These are phyloP conservation scores for Aphelenchoides fujianensis DNA, from an alignment of 1,140 invertebrate species.

Conservation along the genomic window DNA sequence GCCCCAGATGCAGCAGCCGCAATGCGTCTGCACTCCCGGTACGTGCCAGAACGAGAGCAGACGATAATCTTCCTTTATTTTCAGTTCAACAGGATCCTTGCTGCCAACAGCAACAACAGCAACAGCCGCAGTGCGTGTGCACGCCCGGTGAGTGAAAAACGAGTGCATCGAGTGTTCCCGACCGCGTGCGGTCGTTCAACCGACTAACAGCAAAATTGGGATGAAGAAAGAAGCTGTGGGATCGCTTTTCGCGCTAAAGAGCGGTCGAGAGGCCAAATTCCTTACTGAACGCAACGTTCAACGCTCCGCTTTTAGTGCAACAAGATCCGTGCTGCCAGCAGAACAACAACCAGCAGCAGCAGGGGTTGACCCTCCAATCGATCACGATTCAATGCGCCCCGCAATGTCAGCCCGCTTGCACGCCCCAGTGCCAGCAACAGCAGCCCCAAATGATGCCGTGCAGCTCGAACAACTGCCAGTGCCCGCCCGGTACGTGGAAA, in stretches of 20 bases:
- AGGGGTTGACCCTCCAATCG: conserved; percentile 18
- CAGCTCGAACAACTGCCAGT: conserved; percentile 5
- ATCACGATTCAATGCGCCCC: conserved; percentile 24
- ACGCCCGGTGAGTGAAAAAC: background rate
- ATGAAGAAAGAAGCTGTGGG: background rate
- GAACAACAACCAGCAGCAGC: conserved; percentile 3
- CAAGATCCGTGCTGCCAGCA: conserved; percentile 17
- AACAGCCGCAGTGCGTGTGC: no score
- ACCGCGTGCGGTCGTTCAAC: no score
- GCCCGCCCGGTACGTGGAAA: background rate
- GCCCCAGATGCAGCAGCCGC: no score
- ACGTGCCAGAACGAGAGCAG: background rate
- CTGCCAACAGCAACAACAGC: conserved; percentile 8
- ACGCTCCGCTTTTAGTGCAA: background rate
- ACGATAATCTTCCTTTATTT: no score
- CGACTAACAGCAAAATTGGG: background rate
- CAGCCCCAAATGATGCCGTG: conserved; percentile 9
- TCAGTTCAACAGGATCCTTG: conserved; percentile 15
- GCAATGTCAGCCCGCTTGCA: background rate
- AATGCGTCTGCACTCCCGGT: conserved; percentile 19
- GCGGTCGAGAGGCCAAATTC: background rate
- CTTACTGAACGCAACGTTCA: background rate
- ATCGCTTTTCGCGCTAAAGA: background rate
- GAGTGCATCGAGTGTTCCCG: no score
- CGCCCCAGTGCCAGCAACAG: conserved; percentile 2